These are phyloP conservation scores for Drosophila prostipennis DNA, from an alignment of 2,888 invertebrate genomes.

Conservation along the genomic window DNA sequence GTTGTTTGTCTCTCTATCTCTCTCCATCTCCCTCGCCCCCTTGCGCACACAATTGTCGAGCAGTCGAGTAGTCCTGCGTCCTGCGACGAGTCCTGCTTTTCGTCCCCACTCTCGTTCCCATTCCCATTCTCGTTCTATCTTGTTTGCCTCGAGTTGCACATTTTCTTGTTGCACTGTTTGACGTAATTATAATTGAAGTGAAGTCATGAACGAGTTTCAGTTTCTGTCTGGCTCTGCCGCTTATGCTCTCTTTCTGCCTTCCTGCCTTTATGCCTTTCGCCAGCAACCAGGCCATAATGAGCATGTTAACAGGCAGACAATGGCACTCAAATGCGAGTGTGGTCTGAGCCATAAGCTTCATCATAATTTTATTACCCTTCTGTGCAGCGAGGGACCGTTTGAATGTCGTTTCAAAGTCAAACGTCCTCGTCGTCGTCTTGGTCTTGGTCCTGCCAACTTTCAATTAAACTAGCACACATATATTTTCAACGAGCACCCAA, in stretches of 20 bases:
- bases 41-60: constrained; percentile 41
- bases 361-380: constrained; percentile 52
- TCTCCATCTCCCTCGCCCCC: constrained; percentile 1
- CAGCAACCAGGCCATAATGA: constrained; percentile 60
- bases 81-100: constrained; percentile 7
- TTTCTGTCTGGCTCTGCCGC: constrained; percentile 22
- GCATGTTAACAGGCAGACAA: constrained; percentile 80
- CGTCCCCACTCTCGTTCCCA: not conserved
- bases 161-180: constrained; percentile 80
- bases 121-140: constrained; percentile 46
- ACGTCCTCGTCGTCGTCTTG: constrained; percentile 1
- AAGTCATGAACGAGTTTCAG: constrained; percentile 77
- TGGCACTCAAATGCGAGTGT: constrained; percentile 70
- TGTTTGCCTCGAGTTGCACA: constrained; percentile 77
- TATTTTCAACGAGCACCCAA: constrained; percentile 54
- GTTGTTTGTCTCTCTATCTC: constrained; percentile 66
- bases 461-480: constrained; percentile 41
- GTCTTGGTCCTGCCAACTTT: constrained; percentile 25
- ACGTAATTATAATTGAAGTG: constrained; percentile 82
- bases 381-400: constrained; percentile 47
- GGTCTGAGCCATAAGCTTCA: constrained; percentile 49
- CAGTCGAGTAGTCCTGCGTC: constrained; percentile 17
- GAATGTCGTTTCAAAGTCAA: constrained; percentile 75
- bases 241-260: constrained; percentile 3
- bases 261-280: constrained; percentile 27